Evolutionary conservation across 2,888 invertebrate species (phyloP), one percentile per base, ranked within the genome.

Genomic region (Acanthosoma haemorrhoidale): DNA sequence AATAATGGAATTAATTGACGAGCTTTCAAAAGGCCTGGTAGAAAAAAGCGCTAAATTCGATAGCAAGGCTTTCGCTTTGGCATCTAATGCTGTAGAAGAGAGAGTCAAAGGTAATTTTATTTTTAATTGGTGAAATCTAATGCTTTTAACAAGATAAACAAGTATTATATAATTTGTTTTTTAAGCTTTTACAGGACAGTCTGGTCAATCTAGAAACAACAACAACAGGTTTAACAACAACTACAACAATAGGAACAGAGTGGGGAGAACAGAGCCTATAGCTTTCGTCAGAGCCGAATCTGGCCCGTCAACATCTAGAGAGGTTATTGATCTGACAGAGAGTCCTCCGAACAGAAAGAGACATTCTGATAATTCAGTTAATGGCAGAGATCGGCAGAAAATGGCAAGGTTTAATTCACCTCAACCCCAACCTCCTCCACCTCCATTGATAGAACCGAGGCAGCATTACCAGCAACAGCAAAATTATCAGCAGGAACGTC

Each of bases 1-100:
- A 71, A 89, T 93, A 0, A 95, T 95, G 95, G 81, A 84, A 36
- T 81, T 88, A 74, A 87, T 95, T 68, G 85, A 87, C 0, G 86
- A 87, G 76, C 79, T 95, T 3, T 87, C 92, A 0, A 83, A 87
- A 76, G 90, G 89, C 31, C 86, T 93, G 0, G 89, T 90, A 0
- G 84, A 86, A 32, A 69, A 64, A 69, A 71, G 71, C 57, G 39
- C 57, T 38, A 73, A 73, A 69, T 73, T 71, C 36, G 61, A 71
- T 18, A 73, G 70, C 43, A 69, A 69, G 57, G 57, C 70, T 0
- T 91, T 91, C 79, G 87, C 91, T 0, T 82, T 86, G 75, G 91
- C 90, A 9, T 89, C 89, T 9, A 88, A 89, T 75, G 91, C 91
- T 0, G 91, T 91, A 0, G 88, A 87, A 76, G 86, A 86, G 51